Evolutionary conservation across 1,140 invertebrate species (phyloP), one percentile per base, ranked within the genome.

Genomic region (Sycophila sp.): DNA sequence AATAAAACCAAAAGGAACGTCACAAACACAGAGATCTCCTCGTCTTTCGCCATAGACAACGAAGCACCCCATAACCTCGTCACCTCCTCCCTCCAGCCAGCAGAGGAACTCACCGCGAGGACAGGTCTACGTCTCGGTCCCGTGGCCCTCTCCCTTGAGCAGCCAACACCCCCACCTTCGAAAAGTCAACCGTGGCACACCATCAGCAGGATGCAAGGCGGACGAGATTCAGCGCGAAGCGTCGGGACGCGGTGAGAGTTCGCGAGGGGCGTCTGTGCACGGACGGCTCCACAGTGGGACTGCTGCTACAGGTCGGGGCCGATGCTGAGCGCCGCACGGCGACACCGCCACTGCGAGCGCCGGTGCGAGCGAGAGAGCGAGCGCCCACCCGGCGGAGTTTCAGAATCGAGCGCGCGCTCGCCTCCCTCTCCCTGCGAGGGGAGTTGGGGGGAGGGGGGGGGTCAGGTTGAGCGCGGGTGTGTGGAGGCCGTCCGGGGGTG

Each of bases 301-400:
- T 69, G 55, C 26, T 32, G 15, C 26, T 22, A 45, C 65, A 59
- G 53, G 65, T 26, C 74, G 47, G 71, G 74, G 59, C 67, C 78
- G 79, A 77, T 75, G 75, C 69, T 74, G 76, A 68, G 79, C 65
- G 79, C 68, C 76, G 76, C 76, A 75, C 81, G 82, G 80, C 79
- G 75, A 79, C 80, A 84, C 77, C 83, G 80, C 78, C 76, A 85
- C 82, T 83, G 81, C 83, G n/a, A n/a, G n/a, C 34, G 64, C 15
- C 15, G 13, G 30, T 19, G 26, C 30, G 19, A 64, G 45, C 26
- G 32, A 36, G 22, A 40, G 56, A 42, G 49, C 32, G 28, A 28
- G 30, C 17, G 53, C 28, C 28, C 28, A 24, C 36, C 65, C 65
- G 28, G 40, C 36, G 67, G 62, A 77, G 69, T 77, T 78, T 78